A percentile compares a stretch with the other conserved stretches of the same genome.
These are phyloP conservation scores for Mesopsocus fuscifrons DNA, from an alignment of 2,888 invertebrate species.

Conservation along the genomic window DNA sequence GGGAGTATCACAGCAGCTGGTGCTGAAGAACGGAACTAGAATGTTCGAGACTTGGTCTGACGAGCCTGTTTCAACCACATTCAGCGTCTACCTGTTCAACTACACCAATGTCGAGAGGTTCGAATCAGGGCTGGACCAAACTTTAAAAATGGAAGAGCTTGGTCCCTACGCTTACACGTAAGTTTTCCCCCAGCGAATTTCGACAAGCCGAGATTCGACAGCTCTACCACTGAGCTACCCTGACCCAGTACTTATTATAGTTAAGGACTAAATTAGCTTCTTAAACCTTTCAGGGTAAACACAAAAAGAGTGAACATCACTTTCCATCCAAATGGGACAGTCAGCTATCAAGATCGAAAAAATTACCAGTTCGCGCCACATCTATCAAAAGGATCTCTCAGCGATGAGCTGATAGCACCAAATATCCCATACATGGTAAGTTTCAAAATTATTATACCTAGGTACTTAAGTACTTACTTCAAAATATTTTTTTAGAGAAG, in stretches of 20 bases:
- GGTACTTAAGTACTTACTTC: background rate
- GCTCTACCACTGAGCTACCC: too few relatives aligned
- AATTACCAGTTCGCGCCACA: background rate
- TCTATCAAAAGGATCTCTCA: background rate
- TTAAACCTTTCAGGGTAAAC: background rate
- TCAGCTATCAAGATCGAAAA: conserved; percentile 5
- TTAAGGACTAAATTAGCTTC: background rate
- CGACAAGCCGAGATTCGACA: too few relatives aligned
- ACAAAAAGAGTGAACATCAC: background rate
- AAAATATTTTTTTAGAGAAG: too few relatives aligned
- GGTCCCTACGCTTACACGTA: conserved; percentile 7
- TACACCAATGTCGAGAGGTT: conserved; percentile 2
- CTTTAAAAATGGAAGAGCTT: background rate
- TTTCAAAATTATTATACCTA: background rate
- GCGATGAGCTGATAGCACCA: background rate
- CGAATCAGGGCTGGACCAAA: background rate
- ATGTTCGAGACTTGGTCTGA: background rate
- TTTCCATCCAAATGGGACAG: conserved; percentile 1
- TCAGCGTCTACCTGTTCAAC: background rate
- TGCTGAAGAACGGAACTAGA: background rate
- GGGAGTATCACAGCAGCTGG: background rate
- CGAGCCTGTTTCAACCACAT: background rate
- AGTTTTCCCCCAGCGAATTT: too few relatives aligned
- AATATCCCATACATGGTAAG: conserved; percentile 3
- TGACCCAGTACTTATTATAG: too few relatives aligned